Conservation (phyloP, 1,140 invertebrate species). For the Aradophagus sp. region DNA sequence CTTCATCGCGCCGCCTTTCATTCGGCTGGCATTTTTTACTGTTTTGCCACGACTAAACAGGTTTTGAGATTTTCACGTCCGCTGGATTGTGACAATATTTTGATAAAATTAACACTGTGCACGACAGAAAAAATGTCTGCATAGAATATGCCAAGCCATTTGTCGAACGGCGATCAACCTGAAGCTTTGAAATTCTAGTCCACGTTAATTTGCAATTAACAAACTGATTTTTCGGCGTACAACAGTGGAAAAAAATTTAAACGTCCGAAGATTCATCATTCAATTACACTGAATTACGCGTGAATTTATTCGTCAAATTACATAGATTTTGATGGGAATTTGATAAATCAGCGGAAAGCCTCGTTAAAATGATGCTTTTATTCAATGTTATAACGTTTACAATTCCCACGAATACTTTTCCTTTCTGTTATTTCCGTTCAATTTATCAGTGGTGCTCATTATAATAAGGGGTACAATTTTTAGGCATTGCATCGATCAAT, state of each 20-base stretch:
- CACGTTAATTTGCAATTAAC: no score
- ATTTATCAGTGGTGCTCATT: slow-evolving; percentile 38
- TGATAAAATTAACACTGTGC: slow-evolving; percentile 3
- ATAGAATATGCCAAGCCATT: not conserved
- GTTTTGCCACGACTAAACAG: no score
- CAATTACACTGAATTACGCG: no score
- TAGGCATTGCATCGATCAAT: slow-evolving; percentile 38
- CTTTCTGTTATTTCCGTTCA: slow-evolving; percentile 41
- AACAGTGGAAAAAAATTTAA: no score
- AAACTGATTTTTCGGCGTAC: no score
- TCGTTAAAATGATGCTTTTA: slow-evolving; percentile 4
- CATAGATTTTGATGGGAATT: no score
- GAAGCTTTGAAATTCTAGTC: no score
- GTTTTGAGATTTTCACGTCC: slow-evolving; percentile 9
- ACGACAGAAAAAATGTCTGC: no score
- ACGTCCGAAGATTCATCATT: no score
- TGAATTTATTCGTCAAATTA: no score
- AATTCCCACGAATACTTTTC: slow-evolving; percentile 38
- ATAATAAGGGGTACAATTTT: slow-evolving; percentile 29
- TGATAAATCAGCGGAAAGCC: slow-evolving; percentile 13
- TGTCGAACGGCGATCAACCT: not conserved
- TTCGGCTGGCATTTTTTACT: no score
- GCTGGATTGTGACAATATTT: slow-evolving; percentile 11
- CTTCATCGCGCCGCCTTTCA: no score
- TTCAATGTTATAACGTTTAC: slow-evolving; percentile 15